phyloP scores from a whole-genome alignment of 92 coral and sea anemone genomes.

The Epizoanthus fatuus region DNA sequence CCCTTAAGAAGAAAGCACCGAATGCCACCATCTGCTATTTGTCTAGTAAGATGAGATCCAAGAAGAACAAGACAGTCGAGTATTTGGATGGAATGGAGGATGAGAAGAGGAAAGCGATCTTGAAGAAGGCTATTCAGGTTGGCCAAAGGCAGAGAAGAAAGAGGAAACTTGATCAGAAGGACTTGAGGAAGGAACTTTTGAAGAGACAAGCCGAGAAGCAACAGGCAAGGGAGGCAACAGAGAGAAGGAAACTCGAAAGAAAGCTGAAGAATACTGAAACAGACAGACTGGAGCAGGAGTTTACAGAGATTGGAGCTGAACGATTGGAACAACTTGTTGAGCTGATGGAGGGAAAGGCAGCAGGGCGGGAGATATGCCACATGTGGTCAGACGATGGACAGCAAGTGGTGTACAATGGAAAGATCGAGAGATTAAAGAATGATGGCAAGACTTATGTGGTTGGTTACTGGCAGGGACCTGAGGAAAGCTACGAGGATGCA shows the following conservation, averaged over 20 bases:
- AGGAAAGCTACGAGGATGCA: too few species aligned
- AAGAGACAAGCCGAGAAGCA: conserved; percentile 3
- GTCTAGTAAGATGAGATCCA: neutral
- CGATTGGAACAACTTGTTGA: neutral
- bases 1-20: neutral
- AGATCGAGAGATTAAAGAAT: too few species aligned
- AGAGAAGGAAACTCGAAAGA: conserved; percentile 1
- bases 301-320: neutral
- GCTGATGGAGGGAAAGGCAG: conserved; percentile 6
- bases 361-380: conserved; percentile 4
- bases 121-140: conserved; percentile 3
- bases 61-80: neutral
- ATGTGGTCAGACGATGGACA: too few species aligned
- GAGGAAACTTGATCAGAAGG: neutral
- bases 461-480: too few species aligned
- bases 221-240: conserved; percentile 4
- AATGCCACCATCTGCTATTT: conserved; percentile 9
- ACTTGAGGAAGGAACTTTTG: neutral
- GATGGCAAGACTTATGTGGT: too few species aligned
- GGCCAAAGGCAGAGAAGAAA: conserved; percentile 3
- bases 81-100: neutral
- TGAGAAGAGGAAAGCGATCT: neutral
- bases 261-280: neutral
- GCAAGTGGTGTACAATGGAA: too few species aligned
- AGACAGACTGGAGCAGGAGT: conserved; percentile 5